Conservation (phyloP, 2,113 vertebrate species). For the Morone saxatilis region DNA sequence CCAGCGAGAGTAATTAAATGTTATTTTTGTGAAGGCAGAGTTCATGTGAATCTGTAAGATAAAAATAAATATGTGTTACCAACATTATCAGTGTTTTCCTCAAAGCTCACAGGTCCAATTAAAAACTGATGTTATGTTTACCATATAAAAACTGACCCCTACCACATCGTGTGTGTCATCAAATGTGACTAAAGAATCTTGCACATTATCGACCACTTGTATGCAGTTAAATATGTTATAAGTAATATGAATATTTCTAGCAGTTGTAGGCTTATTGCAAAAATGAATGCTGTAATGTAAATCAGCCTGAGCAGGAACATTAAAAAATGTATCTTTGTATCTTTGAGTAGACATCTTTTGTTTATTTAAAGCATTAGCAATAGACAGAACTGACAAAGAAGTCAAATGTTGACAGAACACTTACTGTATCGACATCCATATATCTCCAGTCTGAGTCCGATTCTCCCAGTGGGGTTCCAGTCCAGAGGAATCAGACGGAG, state of each 20-base stretch:
- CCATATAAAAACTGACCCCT: too few species aligned
- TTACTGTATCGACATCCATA: constrained; percentile 80
- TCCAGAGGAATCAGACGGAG: constrained; percentile 76
- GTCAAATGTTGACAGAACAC: not conserved
- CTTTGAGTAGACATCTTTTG: not conserved
- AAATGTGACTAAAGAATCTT: not conserved
- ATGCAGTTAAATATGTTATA: not conserved
- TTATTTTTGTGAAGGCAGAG: not conserved
- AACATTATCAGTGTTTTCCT: not conserved
- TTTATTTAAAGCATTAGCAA: not conserved
- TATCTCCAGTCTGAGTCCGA: constrained; percentile 79
- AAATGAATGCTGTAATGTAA: not conserved
- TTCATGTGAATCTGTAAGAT: not conserved
- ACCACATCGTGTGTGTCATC: too few species aligned
- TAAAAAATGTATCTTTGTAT: not conserved
- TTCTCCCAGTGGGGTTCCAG: constrained; percentile 79
- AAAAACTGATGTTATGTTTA: not conserved
- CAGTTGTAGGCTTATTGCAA: not conserved
- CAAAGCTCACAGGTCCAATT: not conserved
- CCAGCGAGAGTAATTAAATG: not conserved
- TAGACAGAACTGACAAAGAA: not conserved
- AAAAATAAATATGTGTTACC: not conserved
- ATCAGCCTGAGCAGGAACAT: not conserved
- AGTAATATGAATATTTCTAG: not conserved
- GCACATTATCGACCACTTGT: not conserved